Evolutionary conservation across 2,888 invertebrate genomes (phyloP), one percentile per base, ranked within the genome.

Genomic region (Ichneumoninae sp.): DNA sequence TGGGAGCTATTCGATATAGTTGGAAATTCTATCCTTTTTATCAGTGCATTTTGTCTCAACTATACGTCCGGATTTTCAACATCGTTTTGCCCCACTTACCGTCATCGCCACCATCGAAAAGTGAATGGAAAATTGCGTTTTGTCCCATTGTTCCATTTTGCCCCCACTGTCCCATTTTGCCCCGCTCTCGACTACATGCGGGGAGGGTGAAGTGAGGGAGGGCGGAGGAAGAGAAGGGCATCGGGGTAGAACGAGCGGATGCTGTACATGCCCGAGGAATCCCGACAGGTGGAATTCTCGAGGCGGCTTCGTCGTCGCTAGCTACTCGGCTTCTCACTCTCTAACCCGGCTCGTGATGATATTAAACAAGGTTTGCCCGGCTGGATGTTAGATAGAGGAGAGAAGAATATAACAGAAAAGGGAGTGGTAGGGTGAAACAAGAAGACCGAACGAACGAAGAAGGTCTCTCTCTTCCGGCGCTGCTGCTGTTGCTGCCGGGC

Each of bases 221-320:
- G 52, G 65, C 40, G 16, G 66, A 44, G 19, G 33, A 10, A 10
- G 66, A 50, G 68, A 60, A 72, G 40, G 44, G 44, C n/a, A 60
- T 19, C 16, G 26, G 33, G 69, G 75, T 70, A 69, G 30, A 62
- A 60, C 16, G 62, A 22, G 62, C 60, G 19, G 26, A 33, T 40
- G 76, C 47, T 50, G 78, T 65, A 84, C 75, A 80, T 66, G 76
- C 75, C 76, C 62, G 69, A 84, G 81, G 81, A 84, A 84, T 84
- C 84, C 66, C 74, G 81, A 81, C 84, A 84, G 84, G 84, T 84
- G 84, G 81, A 84, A 84, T 84, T 84, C 81, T 74, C 75, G 75
- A 69, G 78, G 78, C 70, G 74, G 74, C 78, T 78, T 40, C 26
- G 52, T 75, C 70, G 70, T 75, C 50, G 71, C 68, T 60, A 68